Conservation (phyloP, 2,113 vertebrate species). For the Spilogale gracilis region DNA sequence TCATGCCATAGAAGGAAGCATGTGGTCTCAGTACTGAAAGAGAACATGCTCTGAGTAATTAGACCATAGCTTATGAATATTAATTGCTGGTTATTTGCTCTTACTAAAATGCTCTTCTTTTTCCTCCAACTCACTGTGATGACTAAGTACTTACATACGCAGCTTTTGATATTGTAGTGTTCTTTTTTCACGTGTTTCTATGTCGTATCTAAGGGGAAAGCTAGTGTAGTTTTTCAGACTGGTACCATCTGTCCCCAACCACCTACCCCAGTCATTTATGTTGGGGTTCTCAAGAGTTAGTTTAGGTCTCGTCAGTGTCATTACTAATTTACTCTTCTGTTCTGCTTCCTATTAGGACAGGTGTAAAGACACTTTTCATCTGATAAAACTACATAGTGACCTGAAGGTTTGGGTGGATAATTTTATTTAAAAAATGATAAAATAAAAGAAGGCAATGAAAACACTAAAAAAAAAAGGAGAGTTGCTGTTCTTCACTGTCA, state of each 20-base stretch:
- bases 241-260: background rate
- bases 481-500: background rate
- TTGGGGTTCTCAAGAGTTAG: background rate
- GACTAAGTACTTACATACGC: background rate
- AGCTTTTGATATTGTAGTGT: background rate
- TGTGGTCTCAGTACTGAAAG: background rate
- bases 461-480: background rate
- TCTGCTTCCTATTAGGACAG: background rate
- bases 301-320: background rate
- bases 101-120: conserved; percentile 14
- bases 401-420: background rate
- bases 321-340: conserved; percentile 16
- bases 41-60: conserved; percentile 56
- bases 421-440: conserved; percentile 46
- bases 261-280: background rate
- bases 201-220: background rate
- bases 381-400: conserved; percentile 48
- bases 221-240: background rate
- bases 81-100: conserved; percentile 52
- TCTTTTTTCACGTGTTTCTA: background rate
- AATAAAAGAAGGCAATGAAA: background rate
- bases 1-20: background rate
- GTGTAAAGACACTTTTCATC: background rate
- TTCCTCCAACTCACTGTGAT: background rate
- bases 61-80: conserved; percentile 28